Conservation (phyloP, 2,888 invertebrate genomes). For the Drosophila austrosaltans region DNA sequence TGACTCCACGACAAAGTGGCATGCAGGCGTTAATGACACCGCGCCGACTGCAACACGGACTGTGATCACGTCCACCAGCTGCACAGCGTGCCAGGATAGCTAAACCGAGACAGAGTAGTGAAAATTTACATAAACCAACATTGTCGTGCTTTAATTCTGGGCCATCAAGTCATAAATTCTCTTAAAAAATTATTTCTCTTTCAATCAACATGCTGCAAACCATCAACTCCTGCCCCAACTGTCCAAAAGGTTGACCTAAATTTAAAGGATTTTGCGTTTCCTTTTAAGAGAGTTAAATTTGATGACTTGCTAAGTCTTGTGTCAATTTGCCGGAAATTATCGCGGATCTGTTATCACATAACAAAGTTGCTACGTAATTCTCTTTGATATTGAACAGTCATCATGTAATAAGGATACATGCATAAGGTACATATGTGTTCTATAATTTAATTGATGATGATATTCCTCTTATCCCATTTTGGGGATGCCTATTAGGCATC, state of each 20-base stretch:
- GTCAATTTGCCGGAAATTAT: slow-evolving; percentile 58
- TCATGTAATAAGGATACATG: slow-evolving; percentile 14
- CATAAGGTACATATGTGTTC: neutral
- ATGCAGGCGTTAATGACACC: slow-evolving; percentile 89
- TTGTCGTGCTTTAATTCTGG: slow-evolving; percentile 39
- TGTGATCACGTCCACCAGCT: slow-evolving; percentile 88
- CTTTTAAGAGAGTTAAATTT: neutral
- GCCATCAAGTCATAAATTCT: slow-evolving; percentile 53
- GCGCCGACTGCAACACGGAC: slow-evolving; percentile 89
- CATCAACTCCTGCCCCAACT: neutral
- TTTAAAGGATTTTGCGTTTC: slow-evolving; percentile 39
- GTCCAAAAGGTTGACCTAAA: slow-evolving; percentile 15
- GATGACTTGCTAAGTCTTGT: slow-evolving; percentile 38
- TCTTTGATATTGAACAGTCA: slow-evolving; percentile 29
- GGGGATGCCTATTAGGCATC: neutral
- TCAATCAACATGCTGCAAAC: slow-evolving; percentile 4
- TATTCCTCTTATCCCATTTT: neutral
- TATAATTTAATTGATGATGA: slow-evolving; percentile 15
- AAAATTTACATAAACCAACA: slow-evolving; percentile 49
- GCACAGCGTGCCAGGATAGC: slow-evolving; percentile 84
- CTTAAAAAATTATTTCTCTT: slow-evolving; percentile 11
- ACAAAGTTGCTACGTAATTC: slow-evolving; percentile 37
- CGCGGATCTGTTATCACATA: slow-evolving; percentile 50
- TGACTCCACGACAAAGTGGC: slow-evolving; percentile 89
- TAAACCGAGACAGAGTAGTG: slow-evolving; percentile 48